Evolutionary conservation across 2,888 invertebrate genomes (phyloP).

Genomic region (Arctia plantaginis): DNA sequence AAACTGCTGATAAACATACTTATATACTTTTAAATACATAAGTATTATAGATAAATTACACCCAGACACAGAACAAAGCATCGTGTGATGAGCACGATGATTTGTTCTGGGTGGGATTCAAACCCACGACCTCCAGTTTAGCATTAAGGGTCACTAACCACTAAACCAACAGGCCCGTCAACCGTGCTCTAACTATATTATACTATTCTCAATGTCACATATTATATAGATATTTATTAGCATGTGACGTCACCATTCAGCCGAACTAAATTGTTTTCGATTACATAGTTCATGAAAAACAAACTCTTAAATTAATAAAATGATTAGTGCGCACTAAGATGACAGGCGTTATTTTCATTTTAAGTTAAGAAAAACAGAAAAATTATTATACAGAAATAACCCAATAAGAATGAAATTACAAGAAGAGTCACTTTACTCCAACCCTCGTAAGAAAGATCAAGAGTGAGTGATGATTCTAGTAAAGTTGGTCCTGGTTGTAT

Average conservation of each 20-base stretch:
- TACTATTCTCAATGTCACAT: neutral
- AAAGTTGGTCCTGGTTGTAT: too few species aligned
- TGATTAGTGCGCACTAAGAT: neutral
- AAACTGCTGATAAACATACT: too few species aligned
- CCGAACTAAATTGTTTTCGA: neutral
- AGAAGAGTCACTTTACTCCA: neutral
- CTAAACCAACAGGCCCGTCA: too few species aligned
- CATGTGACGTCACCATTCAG: neutral
- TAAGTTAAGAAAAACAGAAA: neutral
- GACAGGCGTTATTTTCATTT: neutral
- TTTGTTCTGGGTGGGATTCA: too few species aligned
- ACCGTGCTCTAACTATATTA: neutral
- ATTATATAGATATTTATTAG: neutral
- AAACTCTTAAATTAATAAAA: neutral
- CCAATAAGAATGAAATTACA: neutral
- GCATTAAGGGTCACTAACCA: too few species aligned
- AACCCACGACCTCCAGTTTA: too few species aligned
- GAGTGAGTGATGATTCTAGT: too few species aligned
- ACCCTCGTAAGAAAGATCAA: neutral
- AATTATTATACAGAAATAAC: neutral
- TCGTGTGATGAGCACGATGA: too few species aligned
- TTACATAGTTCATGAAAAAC: neutral
- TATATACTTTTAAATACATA: too few species aligned
- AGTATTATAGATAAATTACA: too few species aligned
- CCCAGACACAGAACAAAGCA: too few species aligned